Conservation (phyloP, 2,113 vertebrate species). For the Zosterops japonicus region DNA sequence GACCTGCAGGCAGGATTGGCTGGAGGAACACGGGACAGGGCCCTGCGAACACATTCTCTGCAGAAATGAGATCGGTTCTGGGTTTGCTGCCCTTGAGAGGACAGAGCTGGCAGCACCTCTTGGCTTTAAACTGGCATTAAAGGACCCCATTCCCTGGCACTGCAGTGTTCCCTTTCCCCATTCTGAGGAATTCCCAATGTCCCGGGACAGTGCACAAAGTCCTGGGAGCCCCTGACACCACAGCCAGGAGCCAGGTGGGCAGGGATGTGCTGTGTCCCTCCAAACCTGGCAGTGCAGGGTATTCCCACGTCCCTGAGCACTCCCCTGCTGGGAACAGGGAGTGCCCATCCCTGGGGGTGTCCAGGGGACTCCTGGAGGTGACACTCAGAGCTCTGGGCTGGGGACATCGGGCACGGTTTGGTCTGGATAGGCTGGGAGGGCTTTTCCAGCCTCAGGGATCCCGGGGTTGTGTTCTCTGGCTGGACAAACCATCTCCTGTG, state of each 20-base stretch:
- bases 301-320: fast-evolving
- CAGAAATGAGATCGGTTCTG: not conserved
- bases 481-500: fast-evolving
- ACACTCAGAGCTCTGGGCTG: not conserved
- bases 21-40: not conserved
- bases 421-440: fast-evolving
- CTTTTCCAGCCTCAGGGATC: not conserved
- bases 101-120: not conserved
- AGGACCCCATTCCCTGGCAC: not conserved
- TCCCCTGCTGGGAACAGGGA: not conserved
- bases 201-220: fast-evolving
- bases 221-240: fast-evolving
- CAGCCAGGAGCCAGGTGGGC: not conserved
- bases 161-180: fast-evolving
- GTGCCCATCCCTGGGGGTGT: not conserved
- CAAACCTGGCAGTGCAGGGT: fast-evolving
- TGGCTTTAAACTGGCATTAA: fast-evolving
- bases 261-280: not conserved
- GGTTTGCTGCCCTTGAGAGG: not conserved
- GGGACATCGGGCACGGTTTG: not conserved
- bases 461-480: not conserved
- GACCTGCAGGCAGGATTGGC: not conserved
- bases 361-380: not conserved
- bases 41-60: not conserved
- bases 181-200: fast-evolving